These are phyloP conservation scores for Neofelis nebulosa DNA, from an alignment of 2,113 vertebrate genomes.

Conservation along the genomic window DNA sequence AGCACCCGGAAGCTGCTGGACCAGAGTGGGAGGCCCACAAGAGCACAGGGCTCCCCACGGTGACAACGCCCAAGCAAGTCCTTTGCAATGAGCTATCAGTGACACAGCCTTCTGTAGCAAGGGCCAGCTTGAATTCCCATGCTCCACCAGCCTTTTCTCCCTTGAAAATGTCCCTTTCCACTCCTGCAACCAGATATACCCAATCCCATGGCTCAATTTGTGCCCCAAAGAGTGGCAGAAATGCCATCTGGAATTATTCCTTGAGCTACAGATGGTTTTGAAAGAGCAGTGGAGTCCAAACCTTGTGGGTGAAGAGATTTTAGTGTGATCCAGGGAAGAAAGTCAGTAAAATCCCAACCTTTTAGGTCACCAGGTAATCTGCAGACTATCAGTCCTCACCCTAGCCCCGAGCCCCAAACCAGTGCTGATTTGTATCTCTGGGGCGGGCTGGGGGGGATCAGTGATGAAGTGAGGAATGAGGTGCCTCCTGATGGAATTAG, in stretches of 20 bases:
- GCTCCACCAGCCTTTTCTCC: background rate
- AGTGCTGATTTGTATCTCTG: background rate
- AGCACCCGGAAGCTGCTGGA: background rate
- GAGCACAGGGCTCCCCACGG: no score
- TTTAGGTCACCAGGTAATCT: background rate
- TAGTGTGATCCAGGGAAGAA: background rate
- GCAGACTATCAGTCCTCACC: background rate
- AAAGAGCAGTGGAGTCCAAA: background rate
- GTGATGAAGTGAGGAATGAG: background rate
- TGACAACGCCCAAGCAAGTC: background rate
- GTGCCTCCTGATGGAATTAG: background rate
- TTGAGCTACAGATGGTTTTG: background rate
- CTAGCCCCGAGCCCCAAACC: background rate
- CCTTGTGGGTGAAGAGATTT: background rate
- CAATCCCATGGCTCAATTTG: background rate
- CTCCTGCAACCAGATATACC: background rate
- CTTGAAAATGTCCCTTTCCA: background rate
- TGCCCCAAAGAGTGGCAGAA: background rate
- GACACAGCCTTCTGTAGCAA: background rate
- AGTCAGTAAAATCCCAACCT: background rate
- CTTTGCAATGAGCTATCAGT: background rate
- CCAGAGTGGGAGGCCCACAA: background rate
- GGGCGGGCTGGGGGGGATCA: fast-evolving
- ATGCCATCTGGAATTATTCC: background rate
- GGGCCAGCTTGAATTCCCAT: background rate